phyloP scores from a whole-genome alignment of 2,113 vertebrate species.

The Zeus faber region DNA sequence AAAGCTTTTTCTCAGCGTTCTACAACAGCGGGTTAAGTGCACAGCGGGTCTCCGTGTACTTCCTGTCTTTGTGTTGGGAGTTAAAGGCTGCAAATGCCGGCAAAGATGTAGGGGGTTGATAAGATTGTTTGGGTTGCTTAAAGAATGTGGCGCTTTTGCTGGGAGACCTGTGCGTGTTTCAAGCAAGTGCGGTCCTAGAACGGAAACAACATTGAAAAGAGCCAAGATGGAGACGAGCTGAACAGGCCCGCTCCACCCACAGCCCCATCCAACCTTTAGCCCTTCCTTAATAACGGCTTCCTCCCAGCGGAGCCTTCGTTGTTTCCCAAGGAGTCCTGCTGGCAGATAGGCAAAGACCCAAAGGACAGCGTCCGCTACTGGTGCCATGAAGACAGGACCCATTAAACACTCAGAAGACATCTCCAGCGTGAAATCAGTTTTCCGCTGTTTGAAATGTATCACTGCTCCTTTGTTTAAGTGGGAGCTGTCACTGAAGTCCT shows the following conservation, averaged over 20 bases:
- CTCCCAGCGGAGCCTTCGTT: constrained; percentile 21
- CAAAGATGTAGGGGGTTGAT: constrained; percentile 9
- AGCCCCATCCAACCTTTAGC: constrained; percentile 15
- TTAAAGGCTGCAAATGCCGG: background rate
- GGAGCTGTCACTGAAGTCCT: background rate
- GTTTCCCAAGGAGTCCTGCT: constrained; percentile 19
- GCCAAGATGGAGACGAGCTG: background rate
- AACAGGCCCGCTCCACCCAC: background rate
- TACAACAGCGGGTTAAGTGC: background rate
- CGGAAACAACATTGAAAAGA: constrained; percentile 28
- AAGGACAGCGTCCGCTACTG: constrained; percentile 5
- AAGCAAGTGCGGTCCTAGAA: constrained; percentile 1
- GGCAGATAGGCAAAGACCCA: constrained; percentile 8
- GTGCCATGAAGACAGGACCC: background rate
- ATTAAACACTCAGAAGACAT: background rate
- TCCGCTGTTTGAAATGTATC: background rate
- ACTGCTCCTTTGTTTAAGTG: background rate
- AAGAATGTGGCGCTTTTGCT: constrained; percentile 26
- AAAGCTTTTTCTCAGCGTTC: background rate
- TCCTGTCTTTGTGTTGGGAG: constrained; percentile 32
- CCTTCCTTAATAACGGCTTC: constrained; percentile 28
- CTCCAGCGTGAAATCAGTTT: too few species aligned
- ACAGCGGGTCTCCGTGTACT: background rate
- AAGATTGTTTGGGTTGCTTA: constrained; percentile 34
- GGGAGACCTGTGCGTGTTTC: constrained; percentile 4